A percentile compares a stretch with the other conserved stretches of the same genome.
Evolutionary conservation across 2,797 vertebrate species (phyloP).

Genomic region (Halcyon badia): DNA sequence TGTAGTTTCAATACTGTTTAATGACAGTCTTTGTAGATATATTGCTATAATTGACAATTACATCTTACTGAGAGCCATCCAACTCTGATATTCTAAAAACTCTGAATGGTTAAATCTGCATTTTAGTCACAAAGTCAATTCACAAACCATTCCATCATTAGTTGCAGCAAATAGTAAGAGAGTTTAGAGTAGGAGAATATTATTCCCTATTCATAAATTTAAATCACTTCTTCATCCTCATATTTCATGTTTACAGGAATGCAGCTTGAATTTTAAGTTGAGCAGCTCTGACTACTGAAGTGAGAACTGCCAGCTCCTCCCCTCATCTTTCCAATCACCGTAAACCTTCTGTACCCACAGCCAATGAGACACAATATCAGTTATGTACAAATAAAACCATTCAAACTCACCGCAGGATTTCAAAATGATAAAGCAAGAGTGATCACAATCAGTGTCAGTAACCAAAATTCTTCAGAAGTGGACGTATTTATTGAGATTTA

Average conservation of each 20-base stretch:
- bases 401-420: neutral
- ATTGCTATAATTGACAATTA: slow-evolving; percentile 31
- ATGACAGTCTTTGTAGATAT: slow-evolving; percentile 26
- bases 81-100: neutral
- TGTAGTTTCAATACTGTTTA: slow-evolving; percentile 24
- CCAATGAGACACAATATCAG: neutral
- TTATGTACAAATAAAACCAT: neutral
- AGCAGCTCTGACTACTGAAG: neutral
- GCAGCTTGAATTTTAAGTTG: neutral
- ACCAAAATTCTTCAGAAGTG: neutral
- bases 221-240: neutral
- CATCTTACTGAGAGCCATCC: neutral
- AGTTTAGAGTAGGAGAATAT: neutral
- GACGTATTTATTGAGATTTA: neutral
- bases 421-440: neutral
- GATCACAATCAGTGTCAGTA: neutral
- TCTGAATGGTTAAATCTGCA: slow-evolving; percentile 16
- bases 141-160: slow-evolving; percentile 21
- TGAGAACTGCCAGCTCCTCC: neutral
- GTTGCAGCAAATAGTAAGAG: neutral
- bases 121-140: slow-evolving; percentile 49
- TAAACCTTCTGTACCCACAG: neutral
- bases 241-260: slow-evolving; percentile 17
- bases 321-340: neutral
- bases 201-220: slow-evolving; percentile 46